These are phyloP conservation scores for Papilio aristodemus DNA, from an alignment of 1,140 invertebrate genomes.

Conservation along the genomic window DNA sequence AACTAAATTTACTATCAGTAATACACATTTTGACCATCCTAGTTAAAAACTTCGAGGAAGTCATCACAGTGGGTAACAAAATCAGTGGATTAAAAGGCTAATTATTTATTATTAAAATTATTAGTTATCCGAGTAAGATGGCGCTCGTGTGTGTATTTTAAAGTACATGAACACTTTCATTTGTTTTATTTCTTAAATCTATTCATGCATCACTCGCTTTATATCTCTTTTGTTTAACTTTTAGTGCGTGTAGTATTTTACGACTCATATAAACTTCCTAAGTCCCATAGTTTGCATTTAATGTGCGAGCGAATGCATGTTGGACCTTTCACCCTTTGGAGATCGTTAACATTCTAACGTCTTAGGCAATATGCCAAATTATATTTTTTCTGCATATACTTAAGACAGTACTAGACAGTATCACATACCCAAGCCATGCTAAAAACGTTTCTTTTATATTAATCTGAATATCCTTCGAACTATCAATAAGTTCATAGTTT, in stretches of 20 bases:
- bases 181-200: not conserved
- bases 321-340: not conserved
- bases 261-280: constrained; percentile 23
- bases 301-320: constrained; percentile 1
- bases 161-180: not conserved
- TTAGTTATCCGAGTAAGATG: not conserved
- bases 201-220: not conserved
- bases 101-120: no score
- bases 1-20: no score
- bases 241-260: constrained; percentile 8
- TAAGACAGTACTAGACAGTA: not conserved
- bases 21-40: no score
- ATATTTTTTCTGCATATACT: not conserved
- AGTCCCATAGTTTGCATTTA: constrained; percentile 8
- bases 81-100: no score
- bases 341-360: not conserved
- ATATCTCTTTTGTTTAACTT: not conserved
- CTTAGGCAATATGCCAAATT: not conserved
- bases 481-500: no score
- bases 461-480: no score
- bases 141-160: not conserved
- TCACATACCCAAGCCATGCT: not conserved
- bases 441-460: no score
- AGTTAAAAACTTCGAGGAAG: no score
- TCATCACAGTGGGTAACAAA: not conserved